Evolutionary conservation across 2,113 vertebrate genomes (phyloP), one percentile per base, ranked within the genome.

Genomic region (Halcyon malimbica): DNA sequence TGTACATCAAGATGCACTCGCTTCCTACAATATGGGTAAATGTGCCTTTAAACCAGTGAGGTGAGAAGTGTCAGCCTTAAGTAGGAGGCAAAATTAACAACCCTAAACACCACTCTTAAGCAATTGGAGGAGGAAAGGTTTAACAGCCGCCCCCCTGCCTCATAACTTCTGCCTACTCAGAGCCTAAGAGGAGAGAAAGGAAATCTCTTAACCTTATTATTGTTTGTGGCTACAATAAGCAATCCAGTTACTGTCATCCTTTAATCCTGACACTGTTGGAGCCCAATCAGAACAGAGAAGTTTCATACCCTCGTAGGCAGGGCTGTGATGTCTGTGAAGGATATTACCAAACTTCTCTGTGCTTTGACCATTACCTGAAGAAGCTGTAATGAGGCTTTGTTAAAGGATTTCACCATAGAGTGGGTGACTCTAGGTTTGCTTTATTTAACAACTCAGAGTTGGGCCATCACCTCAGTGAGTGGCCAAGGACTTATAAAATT

Each of bases 171-270:
- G 73, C 76, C 64, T 93, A 28, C 83, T 83, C 68, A 59, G 37
- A 83, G 76, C 85, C 60, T 42, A 46, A 63, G 91, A 54, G 51
- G 42, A 78, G 83, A n/a, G 91, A 92, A 83, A 78, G 76, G 86
- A 94, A 95, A 93, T 90, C 93, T 94, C 83, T 94, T 97, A 96
- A 96, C 89, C 83, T 87, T 84, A 67, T 96, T 94, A 89, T 51
- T 88, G 73, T 89, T 90, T 90, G 76, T 87, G 80, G 60, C 87
- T 89, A 67, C 83, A 87, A 83, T 56, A 78, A 89, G 77, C 73
- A 95, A 94, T 97, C 77, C 73, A 51, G 53, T 95, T 95, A 95
- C 73, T 75, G 65, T 69, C 70, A 77, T 92, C 94, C 83, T 84
- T 95, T 94, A 95, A 89, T 96, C 87, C 65, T 71, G 35, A 50